Percentiles rank a stretch among this genome's conserved stretches.
phyloP scores from a whole-genome alignment of 2,113 vertebrate genomes.

The Hemiscyllium ocellatum region DNA sequence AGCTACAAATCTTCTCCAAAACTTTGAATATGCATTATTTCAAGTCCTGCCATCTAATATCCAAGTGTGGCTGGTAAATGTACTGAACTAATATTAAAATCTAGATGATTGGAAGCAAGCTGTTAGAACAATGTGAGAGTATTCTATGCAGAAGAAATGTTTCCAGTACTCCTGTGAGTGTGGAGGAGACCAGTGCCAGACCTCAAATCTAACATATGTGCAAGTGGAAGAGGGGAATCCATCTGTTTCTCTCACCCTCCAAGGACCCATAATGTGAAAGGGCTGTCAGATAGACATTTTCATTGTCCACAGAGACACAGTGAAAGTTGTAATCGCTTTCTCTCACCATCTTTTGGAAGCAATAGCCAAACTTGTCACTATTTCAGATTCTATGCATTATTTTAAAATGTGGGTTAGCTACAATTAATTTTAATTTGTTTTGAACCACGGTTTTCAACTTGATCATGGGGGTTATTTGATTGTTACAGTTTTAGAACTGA shows the following conservation, averaged over 20 bases:
- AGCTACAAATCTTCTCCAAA: too few relatives aligned
- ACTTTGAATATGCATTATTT: neutral
- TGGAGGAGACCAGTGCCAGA: neutral
- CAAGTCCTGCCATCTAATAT: neutral
- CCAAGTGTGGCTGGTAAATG: neutral
- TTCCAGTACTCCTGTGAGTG: neutral
- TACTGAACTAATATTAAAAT: neutral
- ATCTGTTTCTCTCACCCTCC: neutral
- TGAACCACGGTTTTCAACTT: neutral
- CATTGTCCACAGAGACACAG: neutral
- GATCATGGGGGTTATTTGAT: neutral
- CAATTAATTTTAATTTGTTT: neutral
- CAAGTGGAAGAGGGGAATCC: neutral
- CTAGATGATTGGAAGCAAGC: neutral
- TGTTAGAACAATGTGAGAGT: neutral
- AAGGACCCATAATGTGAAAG: neutral
- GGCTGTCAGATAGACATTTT: neutral
- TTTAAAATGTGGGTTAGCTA: neutral
- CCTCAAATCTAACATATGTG: slow-evolving; percentile 2
- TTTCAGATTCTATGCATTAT: neutral
- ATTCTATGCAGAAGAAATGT: neutral
- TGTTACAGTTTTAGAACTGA: neutral
- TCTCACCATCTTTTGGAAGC: neutral
- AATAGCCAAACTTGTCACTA: neutral
- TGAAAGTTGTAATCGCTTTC: neutral